These are phyloP conservation scores for Pseudopipra pipra DNA, from an alignment of 2,113 vertebrate species.

Conservation along the genomic window DNA sequence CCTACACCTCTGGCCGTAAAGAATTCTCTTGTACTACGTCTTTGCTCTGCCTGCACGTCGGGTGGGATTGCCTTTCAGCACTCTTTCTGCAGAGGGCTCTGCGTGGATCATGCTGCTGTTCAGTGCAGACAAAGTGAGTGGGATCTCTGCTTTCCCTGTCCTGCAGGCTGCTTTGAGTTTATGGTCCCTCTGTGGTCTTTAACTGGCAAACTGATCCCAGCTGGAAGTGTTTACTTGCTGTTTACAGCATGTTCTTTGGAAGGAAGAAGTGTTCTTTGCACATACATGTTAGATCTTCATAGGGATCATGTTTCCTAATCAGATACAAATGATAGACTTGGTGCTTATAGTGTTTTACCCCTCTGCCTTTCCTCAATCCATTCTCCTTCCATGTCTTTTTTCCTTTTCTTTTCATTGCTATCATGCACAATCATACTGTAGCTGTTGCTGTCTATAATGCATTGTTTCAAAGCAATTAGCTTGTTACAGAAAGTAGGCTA, in stretches of 20 bases:
- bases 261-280: not conserved
- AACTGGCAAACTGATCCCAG: not conserved
- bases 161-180: not conserved
- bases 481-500: not conserved
- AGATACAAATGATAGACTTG: not conserved
- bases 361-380: not conserved
- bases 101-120: not conserved
- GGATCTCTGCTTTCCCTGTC: not conserved
- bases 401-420: not conserved
- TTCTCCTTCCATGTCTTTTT: not conserved
- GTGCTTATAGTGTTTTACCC: not conserved
- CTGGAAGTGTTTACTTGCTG: conserved; percentile 10
- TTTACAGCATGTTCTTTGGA: not conserved
- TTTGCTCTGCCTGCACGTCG: not conserved
- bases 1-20: not conserved
- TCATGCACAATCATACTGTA: not conserved
- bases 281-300: not conserved
- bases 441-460: not conserved
- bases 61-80: not conserved
- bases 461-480: conserved; percentile 14
- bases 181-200: not conserved
- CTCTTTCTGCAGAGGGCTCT: not conserved
- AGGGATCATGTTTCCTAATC: not conserved
- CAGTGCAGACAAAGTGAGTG: not conserved
- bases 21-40: not conserved